Percentiles rank a stretch among this genome's conserved stretches.
Conservation (phyloP, 2,113 vertebrate species). For the Myanophis thanlyinensis region DNA sequence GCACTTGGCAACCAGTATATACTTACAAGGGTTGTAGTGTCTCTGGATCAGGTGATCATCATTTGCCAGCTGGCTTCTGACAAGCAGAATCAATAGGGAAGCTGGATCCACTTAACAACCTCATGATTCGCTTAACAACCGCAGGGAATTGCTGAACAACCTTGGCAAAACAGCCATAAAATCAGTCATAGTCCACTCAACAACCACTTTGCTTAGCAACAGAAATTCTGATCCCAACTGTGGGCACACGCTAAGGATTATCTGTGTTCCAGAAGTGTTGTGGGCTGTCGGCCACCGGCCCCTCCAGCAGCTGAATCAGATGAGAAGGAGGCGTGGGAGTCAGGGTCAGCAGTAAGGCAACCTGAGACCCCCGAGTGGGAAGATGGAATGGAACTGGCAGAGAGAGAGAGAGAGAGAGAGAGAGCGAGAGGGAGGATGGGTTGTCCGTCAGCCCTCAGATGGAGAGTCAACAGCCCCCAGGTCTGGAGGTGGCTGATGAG, state of each 20-base stretch:
- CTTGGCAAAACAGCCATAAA: background rate
- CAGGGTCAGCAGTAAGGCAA: no score
- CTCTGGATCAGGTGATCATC: background rate
- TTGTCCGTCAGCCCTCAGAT: no score
- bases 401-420: no score
- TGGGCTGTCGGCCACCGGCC: no score
- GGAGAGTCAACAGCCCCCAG: no score
- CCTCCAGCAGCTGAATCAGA: no score
- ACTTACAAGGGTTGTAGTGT: background rate
- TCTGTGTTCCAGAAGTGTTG: background rate
- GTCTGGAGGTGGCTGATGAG: no score
- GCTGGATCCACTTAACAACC: background rate
- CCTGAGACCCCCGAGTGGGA: no score
- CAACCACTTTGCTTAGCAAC: background rate
- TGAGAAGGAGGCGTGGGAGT: no score
- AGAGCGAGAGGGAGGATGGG: no score
- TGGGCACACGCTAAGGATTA: no score
- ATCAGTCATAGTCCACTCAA: background rate
- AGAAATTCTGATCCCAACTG: background rate
- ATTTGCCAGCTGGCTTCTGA: background rate
- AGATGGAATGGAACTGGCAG: no score
- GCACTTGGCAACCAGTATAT: background rate
- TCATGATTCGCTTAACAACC: background rate
- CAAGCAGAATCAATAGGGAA: background rate
- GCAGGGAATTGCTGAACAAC: background rate